Base-by-base conservation (phyloP, 2,113 vertebrate species). In the Xiphorhynchus elegans region DNA sequence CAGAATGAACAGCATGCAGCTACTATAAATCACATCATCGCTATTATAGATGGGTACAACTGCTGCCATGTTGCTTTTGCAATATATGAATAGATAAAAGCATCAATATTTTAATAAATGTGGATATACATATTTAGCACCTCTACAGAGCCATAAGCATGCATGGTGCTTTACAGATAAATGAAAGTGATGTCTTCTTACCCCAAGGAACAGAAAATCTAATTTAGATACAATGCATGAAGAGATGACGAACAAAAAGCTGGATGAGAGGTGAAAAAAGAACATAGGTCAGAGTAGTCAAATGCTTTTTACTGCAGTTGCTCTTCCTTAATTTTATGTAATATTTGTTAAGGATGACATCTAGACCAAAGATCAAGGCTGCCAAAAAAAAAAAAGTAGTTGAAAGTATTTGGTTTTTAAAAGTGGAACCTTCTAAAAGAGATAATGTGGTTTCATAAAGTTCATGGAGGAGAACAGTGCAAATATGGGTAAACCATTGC, bases 171-270 rank as follows among this genome's bases (percentile, higher is more conserved):
- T 94, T 91, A 87, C 56, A 92, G 82, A 94, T 94, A 95, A 96
- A 94, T 93, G 62, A 73, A 96, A 97, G 66, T 26, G 10, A 87
- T 92, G 95, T 85, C 46, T 94, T 73, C 78, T 66, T 92, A 94
- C 88, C 70, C 62, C 55, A 90, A 90, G 94, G 82, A 94, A 87
- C 53, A 50, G 70, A 85, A 95, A 93, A 95, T 93, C 75, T 93
- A 62, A 91, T 93, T 97, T 92, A 87, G 94, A 83, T 85, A 92
- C 90, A 96, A 62, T 73, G 66, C 82, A 95, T 64, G 78, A 88
- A 85, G 74, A 85, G 53, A 49, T 37, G 78, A 87, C 0, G 3
- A 82, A 91, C 44, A 84, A 81, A 94, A 94, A 80, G 17, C 47
- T 64, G 67, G 53, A 63, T 80, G 70, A 93, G 40, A 76, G 47